phyloP scores from a whole-genome alignment of 2,113 vertebrate genomes.

The Oncorhynchus masou region DNA sequence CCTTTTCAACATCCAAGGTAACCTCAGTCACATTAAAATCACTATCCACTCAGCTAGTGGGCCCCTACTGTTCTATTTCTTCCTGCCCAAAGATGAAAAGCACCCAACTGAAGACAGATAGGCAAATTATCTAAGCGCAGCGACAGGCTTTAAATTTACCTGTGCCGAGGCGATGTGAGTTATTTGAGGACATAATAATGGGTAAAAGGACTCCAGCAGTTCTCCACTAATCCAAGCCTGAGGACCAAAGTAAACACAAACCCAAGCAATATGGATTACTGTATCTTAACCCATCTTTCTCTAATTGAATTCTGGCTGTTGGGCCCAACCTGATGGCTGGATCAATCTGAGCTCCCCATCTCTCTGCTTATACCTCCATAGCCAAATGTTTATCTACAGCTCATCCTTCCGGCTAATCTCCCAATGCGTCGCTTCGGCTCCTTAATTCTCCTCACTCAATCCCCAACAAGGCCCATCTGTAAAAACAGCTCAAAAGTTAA shows the following conservation, averaged over 20 bases:
- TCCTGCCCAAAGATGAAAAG: slow-evolving; percentile 24
- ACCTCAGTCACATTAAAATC: slow-evolving; percentile 22
- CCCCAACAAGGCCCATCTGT: background rate
- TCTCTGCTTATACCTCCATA: slow-evolving; percentile 9
- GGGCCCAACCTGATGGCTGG: slow-evolving; percentile 27
- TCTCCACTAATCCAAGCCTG: slow-evolving; percentile 19
- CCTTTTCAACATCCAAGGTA: background rate
- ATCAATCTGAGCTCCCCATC: slow-evolving; percentile 35
- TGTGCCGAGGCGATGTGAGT: background rate
- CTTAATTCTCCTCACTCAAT: background rate
- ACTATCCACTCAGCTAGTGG: background rate
- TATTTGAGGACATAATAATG: slow-evolving; percentile 31
- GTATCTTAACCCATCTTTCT: slow-evolving; percentile 20
- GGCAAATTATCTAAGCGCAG: slow-evolving; percentile 5
- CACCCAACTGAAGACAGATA: background rate
- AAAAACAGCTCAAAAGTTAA: slow-evolving; percentile 23
- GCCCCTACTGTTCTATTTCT: slow-evolving; percentile 14
- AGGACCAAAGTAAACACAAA: slow-evolving; percentile 29
- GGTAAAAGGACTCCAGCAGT: slow-evolving; percentile 14
- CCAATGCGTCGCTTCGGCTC: slow-evolving; percentile 13
- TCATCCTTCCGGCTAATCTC: slow-evolving; percentile 17
- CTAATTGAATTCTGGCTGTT: slow-evolving; percentile 39
- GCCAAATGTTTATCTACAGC: slow-evolving; percentile 21
- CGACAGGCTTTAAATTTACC: background rate
- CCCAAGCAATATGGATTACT: slow-evolving; percentile 27